Conservation (phyloP, 2,113 vertebrate genomes). For the Lampris megalopsis region DNA sequence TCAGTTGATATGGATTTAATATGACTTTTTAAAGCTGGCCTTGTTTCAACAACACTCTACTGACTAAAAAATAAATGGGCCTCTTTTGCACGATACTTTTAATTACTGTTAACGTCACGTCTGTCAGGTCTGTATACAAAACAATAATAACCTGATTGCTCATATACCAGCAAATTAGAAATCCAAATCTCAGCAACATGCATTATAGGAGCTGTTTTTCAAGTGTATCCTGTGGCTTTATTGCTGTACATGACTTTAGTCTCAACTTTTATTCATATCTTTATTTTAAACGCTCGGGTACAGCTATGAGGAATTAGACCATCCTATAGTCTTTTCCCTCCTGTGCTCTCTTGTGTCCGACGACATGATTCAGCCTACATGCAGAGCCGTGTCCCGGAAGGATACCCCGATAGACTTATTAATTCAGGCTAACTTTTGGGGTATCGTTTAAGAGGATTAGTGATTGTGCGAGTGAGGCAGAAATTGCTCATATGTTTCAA, state of each 20-base stretch:
- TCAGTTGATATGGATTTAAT: conserved; percentile 74
- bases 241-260: neutral
- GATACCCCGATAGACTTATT: conserved; percentile 23
- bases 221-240: neutral
- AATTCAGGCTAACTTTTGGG: conserved; percentile 20
- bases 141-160: neutral
- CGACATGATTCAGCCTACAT: conserved; percentile 21
- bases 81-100: conserved; percentile 11
- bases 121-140: neutral
- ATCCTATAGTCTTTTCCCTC: conserved; percentile 13
- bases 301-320: conserved; percentile 6
- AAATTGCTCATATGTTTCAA: conserved; percentile 26
- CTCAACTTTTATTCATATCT: neutral
- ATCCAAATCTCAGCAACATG: neutral
- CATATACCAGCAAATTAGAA: neutral
- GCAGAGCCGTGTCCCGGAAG: conserved; percentile 23
- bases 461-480: conserved; percentile 1
- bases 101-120: neutral
- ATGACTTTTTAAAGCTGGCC: conserved; percentile 52
- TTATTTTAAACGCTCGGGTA: neutral
- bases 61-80: conserved; percentile 39
- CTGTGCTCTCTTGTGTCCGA: conserved; percentile 18
- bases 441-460: conserved; percentile 59
- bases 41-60: conserved; percentile 54
- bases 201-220: neutral